Conservation (phyloP, 2,113 vertebrate species). For the Hippocampus barbouri region DNA sequence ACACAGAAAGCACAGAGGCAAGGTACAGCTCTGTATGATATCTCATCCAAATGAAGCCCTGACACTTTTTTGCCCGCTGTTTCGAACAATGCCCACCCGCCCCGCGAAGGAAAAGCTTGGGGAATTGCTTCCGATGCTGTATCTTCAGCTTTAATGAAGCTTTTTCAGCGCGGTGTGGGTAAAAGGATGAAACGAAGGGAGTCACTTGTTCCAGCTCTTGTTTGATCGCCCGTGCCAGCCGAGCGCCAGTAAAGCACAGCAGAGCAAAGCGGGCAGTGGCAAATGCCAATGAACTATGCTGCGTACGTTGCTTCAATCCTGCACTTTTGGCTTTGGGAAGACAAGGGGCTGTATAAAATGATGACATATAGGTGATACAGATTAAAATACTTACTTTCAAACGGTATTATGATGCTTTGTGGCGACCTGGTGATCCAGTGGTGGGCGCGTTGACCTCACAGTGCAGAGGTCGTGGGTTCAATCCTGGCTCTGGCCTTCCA, state of each 20-base stretch:
- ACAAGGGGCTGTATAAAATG: background rate
- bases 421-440: no score
- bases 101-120: slow-evolving; percentile 47
- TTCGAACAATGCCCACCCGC: slow-evolving; percentile 59
- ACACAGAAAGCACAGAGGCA: slow-evolving; percentile 34
- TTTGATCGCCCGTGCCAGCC: slow-evolving; percentile 56
- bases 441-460: no score
- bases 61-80: slow-evolving; percentile 45
- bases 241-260: slow-evolving; percentile 27
- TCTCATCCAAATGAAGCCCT: slow-evolving; percentile 55
- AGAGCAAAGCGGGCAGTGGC: slow-evolving; percentile 23
- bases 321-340: background rate
- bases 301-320: slow-evolving; percentile 8
- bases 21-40: slow-evolving; percentile 54
- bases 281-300: slow-evolving; percentile 44
- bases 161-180: slow-evolving; percentile 38
- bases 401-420: no score
- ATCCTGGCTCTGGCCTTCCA: no score
- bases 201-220: slow-evolving; percentile 33
- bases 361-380: background rate
- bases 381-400: background rate
- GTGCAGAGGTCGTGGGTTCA: no score
- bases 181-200: slow-evolving; percentile 11
- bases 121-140: slow-evolving; percentile 66
- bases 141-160: slow-evolving; percentile 68